Base-by-base conservation (phyloP, 2,888 invertebrate genomes). In the Melinopterus prodromus region DNA sequence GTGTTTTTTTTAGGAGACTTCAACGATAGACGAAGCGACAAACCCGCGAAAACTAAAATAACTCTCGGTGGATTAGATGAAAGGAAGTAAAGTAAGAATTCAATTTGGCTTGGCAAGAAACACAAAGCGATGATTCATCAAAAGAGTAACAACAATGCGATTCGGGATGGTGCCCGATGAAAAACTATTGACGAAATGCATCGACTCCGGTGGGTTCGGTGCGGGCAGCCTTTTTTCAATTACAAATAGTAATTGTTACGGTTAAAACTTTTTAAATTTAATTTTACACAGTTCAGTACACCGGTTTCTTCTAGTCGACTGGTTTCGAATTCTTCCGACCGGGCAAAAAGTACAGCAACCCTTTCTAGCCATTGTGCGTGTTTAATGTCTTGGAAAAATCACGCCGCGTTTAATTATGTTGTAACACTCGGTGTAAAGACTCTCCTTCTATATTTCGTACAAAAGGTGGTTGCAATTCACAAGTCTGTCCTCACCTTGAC, bases 381-480 rank as follows among this genome's bases (percentile, higher is more conserved):
- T 84, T 86, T 86, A 88, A 89, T 89, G 88, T 88, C 85, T 87
- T 84, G 88, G 87, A 89, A 89, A 88, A 88, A 89, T 89, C 89
- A 88, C 88, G 86, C 87, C 86, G 85, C 81, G 86, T 85, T 87
- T 88, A 88, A 89, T 88, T 88, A 88, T 86, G 86, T 88, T 87
- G 87, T 87, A 86, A 87, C 87, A 84, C 84, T 84, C 83, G 77
- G 81, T 53, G 12, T 53, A 53, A 53, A 53, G 53, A 12, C 2
- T n/a, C n/a, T n/a, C n/a, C n/a, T 12, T 7, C 53, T 9, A 7
- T 83, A 82, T 83, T 83, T 79, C 80, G 77, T 80, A 82, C 81
- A 81, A 83, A 83, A 77, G 69, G 75, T 79, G 79, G 79, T 76
- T 79, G 75, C 38, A 37, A 70, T 76, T 37, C 38, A 16, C 38